Percentiles rank a stretch among this genome's conserved stretches.
Evolutionary conservation across 2,113 vertebrate genomes (phyloP).

Genomic region (Phylloscopus trochiloides): DNA sequence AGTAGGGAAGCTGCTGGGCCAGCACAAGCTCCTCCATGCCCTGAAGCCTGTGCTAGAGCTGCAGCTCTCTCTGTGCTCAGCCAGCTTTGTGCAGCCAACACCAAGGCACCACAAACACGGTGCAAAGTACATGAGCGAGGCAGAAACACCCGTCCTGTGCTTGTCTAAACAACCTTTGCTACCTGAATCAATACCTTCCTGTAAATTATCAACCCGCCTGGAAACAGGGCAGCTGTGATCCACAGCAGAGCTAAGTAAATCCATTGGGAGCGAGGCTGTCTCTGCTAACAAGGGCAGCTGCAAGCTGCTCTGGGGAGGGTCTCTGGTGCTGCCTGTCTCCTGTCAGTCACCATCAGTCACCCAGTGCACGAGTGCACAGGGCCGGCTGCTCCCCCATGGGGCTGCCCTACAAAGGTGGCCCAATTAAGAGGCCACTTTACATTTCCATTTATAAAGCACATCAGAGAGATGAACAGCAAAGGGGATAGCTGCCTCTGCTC

Average conservation of each 20-base stretch:
- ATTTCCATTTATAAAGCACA: constrained; percentile 39
- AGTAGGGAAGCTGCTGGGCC: neutral
- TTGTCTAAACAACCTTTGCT: constrained; percentile 36
- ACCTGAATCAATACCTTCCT: neutral
- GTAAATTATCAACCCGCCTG: neutral
- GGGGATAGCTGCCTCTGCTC: neutral
- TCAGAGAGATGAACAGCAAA: neutral
- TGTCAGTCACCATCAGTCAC: neutral
- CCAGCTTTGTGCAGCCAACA: accelerated
- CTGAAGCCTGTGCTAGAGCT: neutral
- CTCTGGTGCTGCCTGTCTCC: neutral
- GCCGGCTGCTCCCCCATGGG: neutral
- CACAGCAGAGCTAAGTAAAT: neutral
- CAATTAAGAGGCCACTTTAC: constrained; percentile 3
- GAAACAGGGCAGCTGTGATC: neutral
- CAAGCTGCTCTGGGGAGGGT: neutral
- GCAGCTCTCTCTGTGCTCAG: neutral
- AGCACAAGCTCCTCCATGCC: neutral
- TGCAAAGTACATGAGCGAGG: neutral
- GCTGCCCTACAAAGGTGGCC: constrained; percentile 29
- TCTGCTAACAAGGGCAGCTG: neutral
- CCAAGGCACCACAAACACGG: neutral
- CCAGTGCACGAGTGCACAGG: neutral
- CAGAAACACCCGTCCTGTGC: neutral
- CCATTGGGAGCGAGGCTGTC: neutral